Percentiles rank a stretch among this genome's conserved stretches.
Evolutionary conservation across 2,113 vertebrate genomes (phyloP).

Genomic region (Nymphicus hollandicus): DNA sequence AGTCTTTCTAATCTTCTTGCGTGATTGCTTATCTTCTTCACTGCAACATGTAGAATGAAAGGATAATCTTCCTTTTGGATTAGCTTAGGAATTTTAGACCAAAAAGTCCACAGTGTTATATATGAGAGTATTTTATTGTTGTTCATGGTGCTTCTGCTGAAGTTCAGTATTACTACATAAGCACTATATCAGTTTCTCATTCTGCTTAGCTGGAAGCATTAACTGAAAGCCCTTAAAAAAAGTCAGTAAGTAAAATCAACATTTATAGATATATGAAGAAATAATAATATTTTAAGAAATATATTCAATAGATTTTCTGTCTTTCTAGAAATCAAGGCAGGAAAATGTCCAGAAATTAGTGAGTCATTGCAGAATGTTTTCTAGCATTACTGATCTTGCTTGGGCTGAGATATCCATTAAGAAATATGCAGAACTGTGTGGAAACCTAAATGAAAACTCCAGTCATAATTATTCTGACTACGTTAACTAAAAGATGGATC

Average conservation of each 20-base stretch:
- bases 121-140: background rate
- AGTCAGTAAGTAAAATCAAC: background rate
- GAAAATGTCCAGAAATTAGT: background rate
- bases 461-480: background rate
- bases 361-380: background rate
- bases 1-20: conserved; percentile 3
- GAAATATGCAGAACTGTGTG: background rate
- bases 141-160: background rate
- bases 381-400: background rate
- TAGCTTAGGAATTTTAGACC: background rate
- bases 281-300: background rate
- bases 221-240: background rate
- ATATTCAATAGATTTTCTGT: background rate
- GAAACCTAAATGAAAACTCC: background rate
- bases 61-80: conserved; percentile 10
- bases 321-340: background rate
- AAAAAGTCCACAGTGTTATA: background rate
- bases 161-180: background rate
- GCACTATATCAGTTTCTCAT: background rate
- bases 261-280: background rate
- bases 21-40: background rate
- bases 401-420: background rate
- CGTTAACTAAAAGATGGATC: background rate
- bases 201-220: background rate
- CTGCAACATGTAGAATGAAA: background rate